Evolutionary conservation across 92 coral and sea anemone species (phyloP).

Genomic region (Zoanthus solanderi): DNA sequence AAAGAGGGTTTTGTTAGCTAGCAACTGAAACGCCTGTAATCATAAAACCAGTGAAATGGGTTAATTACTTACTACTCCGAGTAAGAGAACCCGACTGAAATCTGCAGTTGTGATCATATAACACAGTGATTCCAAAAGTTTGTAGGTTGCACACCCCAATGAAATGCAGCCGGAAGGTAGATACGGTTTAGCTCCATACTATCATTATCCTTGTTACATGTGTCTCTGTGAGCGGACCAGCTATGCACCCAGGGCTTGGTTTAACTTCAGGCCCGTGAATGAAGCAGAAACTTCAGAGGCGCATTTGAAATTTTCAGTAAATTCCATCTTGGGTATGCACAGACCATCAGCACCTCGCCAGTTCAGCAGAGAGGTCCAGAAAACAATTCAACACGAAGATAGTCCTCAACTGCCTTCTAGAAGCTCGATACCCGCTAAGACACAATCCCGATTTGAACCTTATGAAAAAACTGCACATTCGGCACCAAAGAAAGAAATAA

Average conservation of each 20-base stretch:
- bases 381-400: not conserved
- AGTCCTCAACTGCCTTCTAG: not conserved
- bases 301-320: constrained; percentile 45
- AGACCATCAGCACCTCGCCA: constrained; percentile 16
- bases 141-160: not conserved
- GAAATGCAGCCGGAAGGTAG: constrained; percentile 37
- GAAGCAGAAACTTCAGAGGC: constrained; percentile 16
- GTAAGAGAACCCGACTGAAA: constrained; percentile 8
- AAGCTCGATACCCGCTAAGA: constrained; percentile 1
- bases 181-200: constrained; percentile 20
- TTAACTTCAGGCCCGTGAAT: constrained; percentile 17
- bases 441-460: constrained; percentile 31
- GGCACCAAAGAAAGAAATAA: constrained; percentile 26
- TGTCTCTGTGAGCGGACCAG: constrained; percentile 37
- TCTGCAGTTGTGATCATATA: not conserved
- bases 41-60: constrained; percentile 41
- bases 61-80: constrained; percentile 19
- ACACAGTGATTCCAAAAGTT: not conserved
- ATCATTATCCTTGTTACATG: constrained; percentile 32
- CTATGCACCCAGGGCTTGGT: constrained; percentile 17
- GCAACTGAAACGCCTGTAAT: constrained; percentile 25
- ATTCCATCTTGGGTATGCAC: constrained; percentile 35
- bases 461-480: constrained; percentile 3
- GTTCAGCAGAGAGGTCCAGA: constrained; percentile 27
- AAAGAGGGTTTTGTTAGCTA: constrained; percentile 30